Percentiles rank a stretch among this genome's conserved stretches.
phyloP scores from a whole-genome alignment of 2,113 vertebrate species.

The Dipodomys spectabilis region DNA sequence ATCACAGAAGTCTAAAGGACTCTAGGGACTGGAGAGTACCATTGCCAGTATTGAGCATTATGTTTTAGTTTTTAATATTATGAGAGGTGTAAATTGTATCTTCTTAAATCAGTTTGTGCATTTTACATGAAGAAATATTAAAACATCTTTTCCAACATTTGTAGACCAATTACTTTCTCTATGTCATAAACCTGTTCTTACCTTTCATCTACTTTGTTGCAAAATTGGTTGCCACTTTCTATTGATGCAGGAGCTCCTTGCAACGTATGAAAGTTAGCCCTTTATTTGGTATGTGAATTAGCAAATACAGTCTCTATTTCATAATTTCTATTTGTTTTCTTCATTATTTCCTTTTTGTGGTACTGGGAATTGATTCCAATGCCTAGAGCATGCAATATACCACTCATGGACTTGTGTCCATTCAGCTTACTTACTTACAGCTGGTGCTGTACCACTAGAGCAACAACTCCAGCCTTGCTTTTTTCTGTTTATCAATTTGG shows the following conservation, averaged over 20 bases:
- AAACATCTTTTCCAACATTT: background rate
- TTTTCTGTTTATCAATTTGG: too few relatives aligned
- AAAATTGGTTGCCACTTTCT: background rate
- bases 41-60: background rate
- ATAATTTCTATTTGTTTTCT: background rate
- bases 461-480: too few relatives aligned
- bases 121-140: background rate
- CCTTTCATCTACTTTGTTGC: background rate
- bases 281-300: background rate
- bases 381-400: too few relatives aligned
- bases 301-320: background rate
- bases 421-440: too few relatives aligned
- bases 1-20: background rate
- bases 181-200: background rate
- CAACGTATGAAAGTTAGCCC: background rate
- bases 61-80: background rate
- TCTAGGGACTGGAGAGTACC: background rate
- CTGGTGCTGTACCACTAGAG: too few relatives aligned
- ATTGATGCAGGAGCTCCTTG: background rate
- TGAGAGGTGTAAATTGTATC: background rate
- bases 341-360: background rate
- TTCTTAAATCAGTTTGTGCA: background rate
- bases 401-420: too few relatives aligned
- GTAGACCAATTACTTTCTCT: background rate
- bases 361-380: too few relatives aligned